These are phyloP conservation scores for Halcyon badia DNA, from an alignment of 2,797 vertebrate genomes.

Conservation along the genomic window DNA sequence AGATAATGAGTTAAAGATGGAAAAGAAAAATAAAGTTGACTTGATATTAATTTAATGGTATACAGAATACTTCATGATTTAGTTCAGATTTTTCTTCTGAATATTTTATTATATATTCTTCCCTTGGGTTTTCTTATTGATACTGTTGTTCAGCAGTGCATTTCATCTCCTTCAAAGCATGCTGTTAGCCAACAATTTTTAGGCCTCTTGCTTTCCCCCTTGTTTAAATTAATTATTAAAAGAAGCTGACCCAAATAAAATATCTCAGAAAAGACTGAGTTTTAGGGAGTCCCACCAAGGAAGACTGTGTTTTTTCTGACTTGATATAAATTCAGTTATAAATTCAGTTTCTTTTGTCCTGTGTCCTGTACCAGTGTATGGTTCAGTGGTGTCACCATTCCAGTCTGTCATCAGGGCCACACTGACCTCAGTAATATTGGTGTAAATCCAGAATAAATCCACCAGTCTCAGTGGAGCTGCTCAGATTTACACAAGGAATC, in stretches of 20 bases:
- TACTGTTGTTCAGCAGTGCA: background rate
- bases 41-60: background rate
- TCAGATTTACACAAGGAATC: slow-evolving; percentile 58
- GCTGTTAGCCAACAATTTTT: background rate
- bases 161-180: slow-evolving; percentile 17
- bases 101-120: slow-evolving; percentile 1
- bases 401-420: slow-evolving; percentile 22
- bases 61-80: slow-evolving; percentile 2
- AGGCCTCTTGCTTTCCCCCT: background rate
- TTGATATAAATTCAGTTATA: background rate
- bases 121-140: background rate
- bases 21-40: background rate
- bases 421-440: slow-evolving; percentile 44
- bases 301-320: background rate
- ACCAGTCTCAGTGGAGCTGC: slow-evolving; percentile 57
- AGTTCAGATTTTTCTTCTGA: background rate
- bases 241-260: background rate
- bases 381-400: slow-evolving; percentile 25
- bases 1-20: background rate
- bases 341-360: slow-evolving; percentile 20
- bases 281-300: background rate
- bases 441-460: slow-evolving; percentile 67
- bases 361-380: background rate
- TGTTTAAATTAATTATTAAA: background rate
- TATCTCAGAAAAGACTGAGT: background rate